Conservation (phyloP, 2,113 vertebrate genomes). For the Dromaius novaehollandiae region DNA sequence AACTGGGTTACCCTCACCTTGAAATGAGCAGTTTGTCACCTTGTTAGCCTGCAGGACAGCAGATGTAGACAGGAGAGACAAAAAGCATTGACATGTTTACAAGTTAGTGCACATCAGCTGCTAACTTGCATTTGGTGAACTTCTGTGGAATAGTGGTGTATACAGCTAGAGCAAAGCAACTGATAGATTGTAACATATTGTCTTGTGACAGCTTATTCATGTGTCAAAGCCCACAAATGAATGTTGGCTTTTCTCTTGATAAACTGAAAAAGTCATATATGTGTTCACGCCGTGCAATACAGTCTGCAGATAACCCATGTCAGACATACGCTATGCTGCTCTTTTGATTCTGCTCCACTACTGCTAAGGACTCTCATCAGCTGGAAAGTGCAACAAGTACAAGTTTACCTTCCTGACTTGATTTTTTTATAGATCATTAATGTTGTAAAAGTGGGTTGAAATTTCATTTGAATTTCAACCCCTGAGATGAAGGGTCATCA, state of each 20-base stretch:
- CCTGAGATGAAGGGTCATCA: neutral
- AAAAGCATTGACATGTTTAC: neutral
- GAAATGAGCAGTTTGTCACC: fast-evolving
- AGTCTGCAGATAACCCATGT: neutral
- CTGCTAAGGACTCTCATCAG: neutral
- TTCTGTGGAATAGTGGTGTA: neutral
- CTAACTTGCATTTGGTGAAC: constrained; percentile 1
- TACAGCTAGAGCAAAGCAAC: neutral
- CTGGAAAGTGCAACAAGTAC: neutral
- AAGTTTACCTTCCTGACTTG: neutral
- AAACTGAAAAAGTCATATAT: neutral
- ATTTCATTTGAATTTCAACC: neutral
- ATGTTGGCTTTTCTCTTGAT: neutral
- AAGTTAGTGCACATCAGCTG: neutral
- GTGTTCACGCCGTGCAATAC: neutral
- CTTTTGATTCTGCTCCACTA: neutral
- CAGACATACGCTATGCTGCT: neutral
- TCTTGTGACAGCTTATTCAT: neutral
- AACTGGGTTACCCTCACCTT: neutral
- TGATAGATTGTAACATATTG: neutral
- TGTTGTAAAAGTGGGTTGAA: neutral
- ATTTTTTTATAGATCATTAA: neutral
- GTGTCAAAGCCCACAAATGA: neutral
- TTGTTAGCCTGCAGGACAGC: neutral
- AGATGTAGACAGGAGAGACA: neutral